Percentiles rank a stretch among this genome's conserved stretches.
Evolutionary conservation across 1,140 invertebrate genomes (phyloP).

Genomic region (Camponotus pennsylvanicus): DNA sequence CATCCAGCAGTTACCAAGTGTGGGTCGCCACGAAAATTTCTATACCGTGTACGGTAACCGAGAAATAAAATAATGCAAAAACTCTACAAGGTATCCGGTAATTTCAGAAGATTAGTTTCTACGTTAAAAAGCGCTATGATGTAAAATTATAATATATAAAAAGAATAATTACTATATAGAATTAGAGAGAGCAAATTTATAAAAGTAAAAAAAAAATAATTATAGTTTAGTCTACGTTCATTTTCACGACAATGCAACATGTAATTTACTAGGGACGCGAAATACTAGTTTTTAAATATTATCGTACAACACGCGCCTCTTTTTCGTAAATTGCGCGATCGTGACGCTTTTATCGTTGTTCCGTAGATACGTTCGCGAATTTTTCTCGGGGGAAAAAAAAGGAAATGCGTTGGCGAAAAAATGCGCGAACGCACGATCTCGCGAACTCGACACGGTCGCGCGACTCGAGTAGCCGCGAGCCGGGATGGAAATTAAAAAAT

Average conservation of each 20-base stretch:
- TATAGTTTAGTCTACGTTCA: neutral
- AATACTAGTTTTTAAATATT: slow-evolving; percentile 51
- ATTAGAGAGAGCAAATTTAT: neutral
- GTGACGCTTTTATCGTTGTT: slow-evolving; percentile 44
- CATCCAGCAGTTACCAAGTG: neutral
- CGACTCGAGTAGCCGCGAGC: neutral
- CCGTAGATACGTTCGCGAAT: slow-evolving; percentile 1
- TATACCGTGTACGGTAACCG: neutral
- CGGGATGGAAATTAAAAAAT: slow-evolving; percentile 56
- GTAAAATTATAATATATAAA: neutral
- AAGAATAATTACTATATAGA: too few species aligned
- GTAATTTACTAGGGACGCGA: neutral
- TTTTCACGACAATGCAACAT: neutral
- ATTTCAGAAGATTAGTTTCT: neutral
- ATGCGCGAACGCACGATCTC: slow-evolving; percentile 20
- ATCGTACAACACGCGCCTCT: neutral
- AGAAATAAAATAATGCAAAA: neutral
- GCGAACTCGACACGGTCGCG: neutral
- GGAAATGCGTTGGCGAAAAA: slow-evolving; percentile 24
- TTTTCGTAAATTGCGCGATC: slow-evolving; percentile 31
- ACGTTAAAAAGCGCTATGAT: neutral
- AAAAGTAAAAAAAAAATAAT: neutral
- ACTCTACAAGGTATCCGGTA: neutral
- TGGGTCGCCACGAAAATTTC: slow-evolving; percentile 30
- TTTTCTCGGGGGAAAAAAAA: slow-evolving; percentile 1